Evolutionary conservation across 2,888 invertebrate species (phyloP).

Genomic region (Molanna angustata): DNA sequence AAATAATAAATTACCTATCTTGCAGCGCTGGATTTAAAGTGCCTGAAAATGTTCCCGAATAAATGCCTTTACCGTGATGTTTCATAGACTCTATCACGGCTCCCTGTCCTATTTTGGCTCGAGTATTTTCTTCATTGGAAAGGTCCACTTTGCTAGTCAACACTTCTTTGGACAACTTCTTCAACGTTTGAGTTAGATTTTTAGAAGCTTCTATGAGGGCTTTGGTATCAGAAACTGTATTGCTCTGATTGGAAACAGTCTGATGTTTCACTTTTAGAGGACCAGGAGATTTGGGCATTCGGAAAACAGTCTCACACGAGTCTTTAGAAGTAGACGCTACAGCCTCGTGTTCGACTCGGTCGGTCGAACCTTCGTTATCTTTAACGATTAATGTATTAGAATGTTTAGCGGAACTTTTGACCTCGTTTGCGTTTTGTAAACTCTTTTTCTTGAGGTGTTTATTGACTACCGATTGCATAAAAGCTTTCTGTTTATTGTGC

Average conservation of each 20-base stretch:
- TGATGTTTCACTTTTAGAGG: slow-evolving; percentile 35
- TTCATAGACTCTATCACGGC: slow-evolving; percentile 90
- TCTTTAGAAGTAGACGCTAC: slow-evolving; percentile 18
- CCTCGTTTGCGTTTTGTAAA: slow-evolving; percentile 47
- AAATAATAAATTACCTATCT: slow-evolving; percentile 63
- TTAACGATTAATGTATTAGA: slow-evolving; percentile 50
- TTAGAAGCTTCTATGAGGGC: slow-evolving; percentile 87
- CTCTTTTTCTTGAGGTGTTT: slow-evolving; percentile 48
- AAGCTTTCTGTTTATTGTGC: slow-evolving; percentile 53
- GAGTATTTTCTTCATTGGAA: slow-evolving; percentile 44
- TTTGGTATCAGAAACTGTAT: slow-evolving; percentile 61
- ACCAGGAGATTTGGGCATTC: slow-evolving; percentile 31
- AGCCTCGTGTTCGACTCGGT: slow-evolving; percentile 16
- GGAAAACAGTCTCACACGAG: slow-evolving; percentile 19
- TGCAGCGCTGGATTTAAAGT: slow-evolving; percentile 91
- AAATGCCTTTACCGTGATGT: slow-evolving; percentile 92
- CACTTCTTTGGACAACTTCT: slow-evolving; percentile 86
- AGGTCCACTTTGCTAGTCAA: slow-evolving; percentile 64
- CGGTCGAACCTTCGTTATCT: slow-evolving; percentile 39
- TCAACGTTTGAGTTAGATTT: slow-evolving; percentile 86
- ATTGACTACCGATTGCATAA: slow-evolving; percentile 53
- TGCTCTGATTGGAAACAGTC: too few species aligned
- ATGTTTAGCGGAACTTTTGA: slow-evolving; percentile 41
- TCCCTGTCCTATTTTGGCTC: slow-evolving; percentile 56
- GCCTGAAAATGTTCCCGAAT: slow-evolving; percentile 95